phyloP scores from a whole-genome alignment of 2,888 invertebrate species.

The Tachina grossa region DNA sequence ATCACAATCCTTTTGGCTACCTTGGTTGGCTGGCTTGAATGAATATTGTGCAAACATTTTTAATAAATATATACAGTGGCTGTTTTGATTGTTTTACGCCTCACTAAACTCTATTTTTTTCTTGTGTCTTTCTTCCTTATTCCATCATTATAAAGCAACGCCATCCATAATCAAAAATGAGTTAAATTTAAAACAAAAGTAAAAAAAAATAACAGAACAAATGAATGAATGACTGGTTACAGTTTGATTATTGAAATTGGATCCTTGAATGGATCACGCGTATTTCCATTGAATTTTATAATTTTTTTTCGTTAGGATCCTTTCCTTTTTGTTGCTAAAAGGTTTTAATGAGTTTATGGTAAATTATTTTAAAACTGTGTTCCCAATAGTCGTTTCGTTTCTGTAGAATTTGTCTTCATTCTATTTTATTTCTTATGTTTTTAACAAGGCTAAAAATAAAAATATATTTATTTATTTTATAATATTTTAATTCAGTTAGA shows the following conservation, averaged over 20 bases:
- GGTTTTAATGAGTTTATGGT: conserved; percentile 43
- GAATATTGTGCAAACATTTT: conserved; percentile 59
- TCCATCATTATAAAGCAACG: conserved; percentile 56
- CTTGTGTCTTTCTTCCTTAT: conserved; percentile 21
- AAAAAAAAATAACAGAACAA: conserved; percentile 62
- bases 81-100: conserved; percentile 66
- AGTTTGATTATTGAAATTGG: conserved; percentile 72
- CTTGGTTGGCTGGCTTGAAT: conserved; percentile 34
- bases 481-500: conserved; percentile 32
- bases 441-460: conserved; percentile 44
- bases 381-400: background rate
- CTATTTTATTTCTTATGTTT: conserved; percentile 24
- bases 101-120: conserved; percentile 58
- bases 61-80: conserved; percentile 63
- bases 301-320: background rate
- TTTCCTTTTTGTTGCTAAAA: conserved; percentile 25
- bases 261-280: conserved; percentile 72
- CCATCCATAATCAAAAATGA: conserved; percentile 58
- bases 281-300: conserved; percentile 59
- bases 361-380: conserved; percentile 28
- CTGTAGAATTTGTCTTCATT: background rate
- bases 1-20: conserved; percentile 53
- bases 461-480: conserved; percentile 40
- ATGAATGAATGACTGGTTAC: conserved; percentile 68
- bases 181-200: conserved; percentile 35